phyloP scores from a whole-genome alignment of 2,888 invertebrate genomes.

The Drosophila robusta region DNA sequence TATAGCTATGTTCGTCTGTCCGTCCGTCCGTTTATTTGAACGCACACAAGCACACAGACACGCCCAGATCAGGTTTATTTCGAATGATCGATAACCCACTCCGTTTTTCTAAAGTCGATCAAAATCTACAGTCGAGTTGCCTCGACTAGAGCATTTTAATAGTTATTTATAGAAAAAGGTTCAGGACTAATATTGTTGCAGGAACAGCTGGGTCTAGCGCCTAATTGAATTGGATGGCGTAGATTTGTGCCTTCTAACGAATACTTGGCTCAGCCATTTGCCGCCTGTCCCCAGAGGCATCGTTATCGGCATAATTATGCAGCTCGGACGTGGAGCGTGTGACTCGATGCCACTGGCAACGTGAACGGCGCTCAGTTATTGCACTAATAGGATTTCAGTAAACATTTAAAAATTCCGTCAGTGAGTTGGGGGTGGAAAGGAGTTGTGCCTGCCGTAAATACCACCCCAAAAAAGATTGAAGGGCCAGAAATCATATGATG shows the following conservation, averaged over 20 bases:
- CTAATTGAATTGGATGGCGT: constrained; percentile 59
- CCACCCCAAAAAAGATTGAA: constrained; percentile 35
- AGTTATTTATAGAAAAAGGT: background rate
- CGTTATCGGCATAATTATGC: constrained; percentile 56
- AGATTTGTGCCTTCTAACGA: constrained; percentile 59
- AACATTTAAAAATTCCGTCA: constrained; percentile 67
- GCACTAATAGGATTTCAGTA: constrained; percentile 80
- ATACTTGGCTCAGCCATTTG: constrained; percentile 24
- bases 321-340: constrained; percentile 23
- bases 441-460: constrained; percentile 23
- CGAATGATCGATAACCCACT: too few species aligned
- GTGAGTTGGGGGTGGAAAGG: constrained; percentile 48
- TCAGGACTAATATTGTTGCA: background rate
- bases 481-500: constrained; percentile 53
- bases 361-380: constrained; percentile 54
- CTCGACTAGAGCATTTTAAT: too few species aligned
- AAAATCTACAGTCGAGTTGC: too few species aligned
- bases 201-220: background rate
- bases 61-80: too few species aligned
- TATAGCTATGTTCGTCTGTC: too few species aligned
- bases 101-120: too few species aligned
- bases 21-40: too few species aligned
- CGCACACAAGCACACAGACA: too few species aligned
- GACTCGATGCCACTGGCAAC: constrained; percentile 21
- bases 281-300: constrained; percentile 50